A percentile compares a stretch with the other conserved stretches of the same genome.
Evolutionary conservation across 2,888 invertebrate species (phyloP).

Genomic region (Caenorhabditis sp.): DNA sequence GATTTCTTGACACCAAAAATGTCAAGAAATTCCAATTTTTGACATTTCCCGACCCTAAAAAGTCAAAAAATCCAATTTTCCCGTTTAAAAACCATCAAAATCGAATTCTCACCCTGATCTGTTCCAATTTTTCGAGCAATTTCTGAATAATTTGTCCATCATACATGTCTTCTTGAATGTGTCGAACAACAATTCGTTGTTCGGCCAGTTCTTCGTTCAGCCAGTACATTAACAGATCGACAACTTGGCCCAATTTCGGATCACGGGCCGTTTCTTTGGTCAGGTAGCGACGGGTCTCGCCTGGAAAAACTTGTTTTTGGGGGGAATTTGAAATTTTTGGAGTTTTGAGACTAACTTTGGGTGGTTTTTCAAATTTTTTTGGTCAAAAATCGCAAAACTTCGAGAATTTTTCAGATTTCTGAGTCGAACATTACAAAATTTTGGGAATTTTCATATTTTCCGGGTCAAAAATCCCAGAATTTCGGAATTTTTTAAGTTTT

Average conservation of each 20-base stretch:
- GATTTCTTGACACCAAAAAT: too few relatives aligned
- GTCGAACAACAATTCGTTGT: slow-evolving; percentile 92
- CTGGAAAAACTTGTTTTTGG: too few relatives aligned
- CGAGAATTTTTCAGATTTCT: too few relatives aligned
- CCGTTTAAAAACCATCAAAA: too few relatives aligned
- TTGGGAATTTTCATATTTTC: too few relatives aligned
- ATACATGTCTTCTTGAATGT: slow-evolving; percentile 93
- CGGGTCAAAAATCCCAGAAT: too few relatives aligned
- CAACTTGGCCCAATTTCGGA: slow-evolving; percentile 75
- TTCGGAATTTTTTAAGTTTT: too few relatives aligned
- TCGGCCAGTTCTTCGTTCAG: slow-evolving; percentile 95
- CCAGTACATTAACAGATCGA: slow-evolving; percentile 85
- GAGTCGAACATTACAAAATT: too few relatives aligned
- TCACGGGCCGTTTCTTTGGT: slow-evolving; percentile 87
- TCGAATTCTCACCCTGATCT: slow-evolving; percentile 64
- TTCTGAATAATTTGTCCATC: slow-evolving; percentile 88
- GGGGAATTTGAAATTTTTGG: too few relatives aligned
- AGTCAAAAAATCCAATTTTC: too few relatives aligned
- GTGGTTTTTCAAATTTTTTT: background rate
- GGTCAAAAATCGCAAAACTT: too few relatives aligned
- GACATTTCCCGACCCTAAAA: background rate
- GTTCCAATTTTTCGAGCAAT: slow-evolving; percentile 74
- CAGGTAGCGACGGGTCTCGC: slow-evolving; percentile 94
- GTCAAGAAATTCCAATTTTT: slow-evolving; percentile 3
- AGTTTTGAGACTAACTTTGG: background rate